Evolutionary conservation across 2,888 invertebrate species (phyloP).

Genomic region (Yponomeuta evonymella): DNA sequence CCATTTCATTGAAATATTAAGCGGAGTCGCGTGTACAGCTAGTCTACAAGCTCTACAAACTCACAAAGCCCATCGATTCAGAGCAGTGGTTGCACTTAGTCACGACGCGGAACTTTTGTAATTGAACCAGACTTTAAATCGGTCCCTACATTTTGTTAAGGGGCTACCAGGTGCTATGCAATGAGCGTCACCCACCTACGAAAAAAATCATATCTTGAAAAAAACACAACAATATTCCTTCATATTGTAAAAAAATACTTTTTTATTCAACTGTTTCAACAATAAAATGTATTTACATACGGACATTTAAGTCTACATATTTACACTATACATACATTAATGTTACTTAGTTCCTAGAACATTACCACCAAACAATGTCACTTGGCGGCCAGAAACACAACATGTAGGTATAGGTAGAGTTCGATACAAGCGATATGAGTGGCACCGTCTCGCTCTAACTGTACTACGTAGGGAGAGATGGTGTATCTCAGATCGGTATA

Average conservation of each 20-base stretch:
- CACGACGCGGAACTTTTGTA: background rate
- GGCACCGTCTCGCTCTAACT: no score
- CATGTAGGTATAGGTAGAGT: no score
- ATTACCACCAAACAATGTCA: background rate
- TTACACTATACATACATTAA: constrained; percentile 44
- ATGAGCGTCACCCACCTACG: no score
- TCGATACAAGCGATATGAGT: no score
- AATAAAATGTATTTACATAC: constrained; percentile 54
- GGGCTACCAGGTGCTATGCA: background rate
- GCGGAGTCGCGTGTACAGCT: no score
- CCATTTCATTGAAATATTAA: no score
- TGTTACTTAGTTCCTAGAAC: background rate
- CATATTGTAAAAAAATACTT: constrained; percentile 25
- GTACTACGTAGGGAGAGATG: no score
- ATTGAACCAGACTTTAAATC: background rate
- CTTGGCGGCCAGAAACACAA: background rate
- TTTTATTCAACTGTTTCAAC: constrained; percentile 63
- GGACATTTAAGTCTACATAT: constrained; percentile 31
- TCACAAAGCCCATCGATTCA: background rate
- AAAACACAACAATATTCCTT: background rate
- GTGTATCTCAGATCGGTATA: no score
- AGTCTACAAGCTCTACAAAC: background rate
- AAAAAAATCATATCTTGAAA: background rate
- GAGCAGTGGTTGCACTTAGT: background rate
- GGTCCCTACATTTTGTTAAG: background rate